Evolutionary conservation across 2,888 invertebrate genomes (phyloP).

Genomic region (Bellardia bayeri): DNA sequence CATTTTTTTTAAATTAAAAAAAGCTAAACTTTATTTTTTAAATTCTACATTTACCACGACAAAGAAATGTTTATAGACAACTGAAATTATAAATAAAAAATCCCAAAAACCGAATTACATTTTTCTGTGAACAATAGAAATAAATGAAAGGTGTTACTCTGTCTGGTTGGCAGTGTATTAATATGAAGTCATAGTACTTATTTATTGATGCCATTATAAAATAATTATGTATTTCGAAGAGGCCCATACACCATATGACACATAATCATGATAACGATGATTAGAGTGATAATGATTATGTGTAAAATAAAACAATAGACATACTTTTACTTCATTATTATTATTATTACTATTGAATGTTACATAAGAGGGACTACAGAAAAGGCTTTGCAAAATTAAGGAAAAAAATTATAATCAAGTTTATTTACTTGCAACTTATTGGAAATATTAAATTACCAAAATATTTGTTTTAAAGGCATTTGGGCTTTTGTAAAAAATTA

Average conservation of each 20-base stretch:
- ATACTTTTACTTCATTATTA: constrained; percentile 17
- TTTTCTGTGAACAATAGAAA: constrained; percentile 7
- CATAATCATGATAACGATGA: constrained; percentile 25
- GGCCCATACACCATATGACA: constrained; percentile 32
- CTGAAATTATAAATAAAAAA: constrained; percentile 3
- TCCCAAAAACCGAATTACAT: neutral
- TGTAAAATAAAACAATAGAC: constrained; percentile 44
- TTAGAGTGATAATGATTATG: neutral
- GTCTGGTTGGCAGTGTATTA: neutral
- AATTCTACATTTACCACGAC: neutral
- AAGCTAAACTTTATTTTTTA: neutral
- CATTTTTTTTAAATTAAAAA: too few relatives aligned
- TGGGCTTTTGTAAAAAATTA: too few relatives aligned
- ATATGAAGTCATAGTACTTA: constrained; percentile 14
- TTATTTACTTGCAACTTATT: too few relatives aligned
- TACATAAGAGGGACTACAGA: neutral
- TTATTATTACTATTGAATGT: neutral
- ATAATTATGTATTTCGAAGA: constrained; percentile 51
- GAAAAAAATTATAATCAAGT: too few relatives aligned
- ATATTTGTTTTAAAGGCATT: too few relatives aligned
- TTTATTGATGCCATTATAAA: constrained; percentile 55
- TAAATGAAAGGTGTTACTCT: constrained; percentile 30
- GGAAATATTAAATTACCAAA: too few relatives aligned
- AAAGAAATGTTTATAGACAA: neutral
- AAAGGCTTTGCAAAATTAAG: neutral